phyloP scores from a whole-genome alignment of 2,113 vertebrate species.

The Ploceus nigricollis region DNA sequence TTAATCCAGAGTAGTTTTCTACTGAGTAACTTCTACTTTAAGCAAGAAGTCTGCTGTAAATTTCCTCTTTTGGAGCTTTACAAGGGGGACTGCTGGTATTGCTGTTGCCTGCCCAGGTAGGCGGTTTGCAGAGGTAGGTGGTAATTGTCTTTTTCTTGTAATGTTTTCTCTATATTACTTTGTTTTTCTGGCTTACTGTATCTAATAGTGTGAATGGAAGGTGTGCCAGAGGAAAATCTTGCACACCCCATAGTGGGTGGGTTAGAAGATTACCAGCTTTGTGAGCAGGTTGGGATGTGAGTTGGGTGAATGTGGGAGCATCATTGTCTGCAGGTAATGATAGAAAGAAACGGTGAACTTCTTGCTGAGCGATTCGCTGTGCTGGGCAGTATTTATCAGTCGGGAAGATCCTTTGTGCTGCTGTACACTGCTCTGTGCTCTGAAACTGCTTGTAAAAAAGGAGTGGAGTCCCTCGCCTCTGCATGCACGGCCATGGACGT shows the following conservation, averaged over 20 bases:
- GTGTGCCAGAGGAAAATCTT: background rate
- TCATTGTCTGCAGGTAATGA: background rate
- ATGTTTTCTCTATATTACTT: fast-evolving
- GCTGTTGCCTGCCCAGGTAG: background rate
- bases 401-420: background rate
- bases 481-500: fast-evolving
- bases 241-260: fast-evolving
- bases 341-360: fast-evolving
- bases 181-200: background rate
- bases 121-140: background rate
- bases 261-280: fast-evolving
- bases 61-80: fast-evolving
- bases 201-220: background rate
- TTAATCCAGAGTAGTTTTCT: background rate
- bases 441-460: fast-evolving
- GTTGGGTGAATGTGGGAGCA: fast-evolving
- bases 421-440: fast-evolving
- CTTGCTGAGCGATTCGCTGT: fast-evolving
- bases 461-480: fast-evolving
- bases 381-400: fast-evolving
- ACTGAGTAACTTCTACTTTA: background rate
- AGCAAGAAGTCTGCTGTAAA: background rate
- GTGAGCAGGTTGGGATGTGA: fast-evolving
- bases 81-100: background rate
- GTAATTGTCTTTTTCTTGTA: background rate